Conservation (phyloP, 2,888 invertebrate species). For the Dynastes hyllus region DNA sequence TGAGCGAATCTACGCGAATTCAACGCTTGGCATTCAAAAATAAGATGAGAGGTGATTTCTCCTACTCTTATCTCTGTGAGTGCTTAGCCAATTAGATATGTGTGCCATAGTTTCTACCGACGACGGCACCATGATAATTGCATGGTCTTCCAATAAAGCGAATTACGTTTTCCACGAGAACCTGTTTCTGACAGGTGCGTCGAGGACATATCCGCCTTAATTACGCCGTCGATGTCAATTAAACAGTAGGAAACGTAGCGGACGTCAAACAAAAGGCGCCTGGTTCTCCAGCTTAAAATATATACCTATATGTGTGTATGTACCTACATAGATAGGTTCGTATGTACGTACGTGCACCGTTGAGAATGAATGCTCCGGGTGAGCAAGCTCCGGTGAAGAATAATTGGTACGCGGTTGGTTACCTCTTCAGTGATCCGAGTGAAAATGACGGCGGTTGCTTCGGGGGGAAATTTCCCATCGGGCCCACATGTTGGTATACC, state of each 20-base stretch:
- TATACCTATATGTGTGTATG: slow-evolving; percentile 7
- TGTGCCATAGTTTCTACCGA: too few relatives aligned
- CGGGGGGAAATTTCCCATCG: too few relatives aligned
- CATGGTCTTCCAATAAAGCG: not conserved
- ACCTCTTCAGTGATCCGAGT: slow-evolving; percentile 68
- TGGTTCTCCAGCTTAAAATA: slow-evolving; percentile 55
- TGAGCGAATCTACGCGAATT: too few relatives aligned
- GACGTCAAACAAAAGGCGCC: slow-evolving; percentile 52
- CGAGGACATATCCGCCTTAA: slow-evolving; percentile 40
- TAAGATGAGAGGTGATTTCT: too few relatives aligned
- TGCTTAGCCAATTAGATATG: too few relatives aligned
- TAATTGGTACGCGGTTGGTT: slow-evolving; percentile 70
- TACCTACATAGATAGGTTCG: slow-evolving; percentile 31
- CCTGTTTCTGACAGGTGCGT: not conserved
- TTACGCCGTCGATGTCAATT: slow-evolving; percentile 52
- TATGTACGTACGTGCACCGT: slow-evolving; percentile 32
- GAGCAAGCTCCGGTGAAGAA: slow-evolving; percentile 66
- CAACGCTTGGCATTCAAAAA: too few relatives aligned
- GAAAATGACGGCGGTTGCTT: slow-evolving; percentile 68
- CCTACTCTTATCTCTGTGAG: too few relatives aligned
- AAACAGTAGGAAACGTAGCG: slow-evolving; percentile 51
- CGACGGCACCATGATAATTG: too few relatives aligned
- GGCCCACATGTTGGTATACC: not conserved
- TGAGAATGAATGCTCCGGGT: slow-evolving; percentile 59
- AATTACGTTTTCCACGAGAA: not conserved